Evolutionary conservation across 2,113 vertebrate genomes (phyloP), one percentile per base, ranked within the genome.

Genomic region (Elaphurus davidianus): DNA sequence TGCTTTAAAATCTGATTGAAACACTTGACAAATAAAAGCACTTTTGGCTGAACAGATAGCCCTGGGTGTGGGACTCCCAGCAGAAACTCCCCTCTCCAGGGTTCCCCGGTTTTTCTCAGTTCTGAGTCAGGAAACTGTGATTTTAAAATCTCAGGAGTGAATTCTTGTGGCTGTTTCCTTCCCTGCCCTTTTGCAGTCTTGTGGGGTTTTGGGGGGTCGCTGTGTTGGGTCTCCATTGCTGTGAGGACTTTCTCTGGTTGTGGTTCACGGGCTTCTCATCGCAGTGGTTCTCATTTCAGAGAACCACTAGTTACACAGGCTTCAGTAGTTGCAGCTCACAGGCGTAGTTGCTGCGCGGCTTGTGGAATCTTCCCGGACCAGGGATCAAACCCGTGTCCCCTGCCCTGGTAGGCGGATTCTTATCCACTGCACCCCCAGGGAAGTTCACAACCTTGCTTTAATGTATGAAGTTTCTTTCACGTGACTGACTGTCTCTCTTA

Each of bases 1-100:
- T 2, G 19, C 74, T 87, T 97, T 60, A 86, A 97, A 95, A 67
- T 86, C 87, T 27, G 91, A 92, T 96, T 91, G 64, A 95, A 71
- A 82, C 74, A 7, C 67, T 95, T 15, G 25, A 86, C 40, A 85
- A 87, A 84, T 60, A 89, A 93, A 95, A 90, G 50, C 33, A 1
- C 0, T 5, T 36, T 60, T 88, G 60, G 64, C 7, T 43, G 3
- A 87, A 27, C 40, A 16, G 90, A 10, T 23, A 17, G 50, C 52
- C 1, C 10, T 81, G 96, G 47, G 8, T 67, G 19, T 16, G 94
- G 43, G 62, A 17, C 17, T 79, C 87, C n/a, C 55, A 3, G 27
- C 17, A 36, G 94, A 86, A 92, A 2, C 79, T 7, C 21, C 0
- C 1, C 0, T 7, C 12, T 43, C 47, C 47, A 33, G 4, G 17